Conservation (phyloP, 2,888 invertebrate species). For the Blastobasis adustella region DNA sequence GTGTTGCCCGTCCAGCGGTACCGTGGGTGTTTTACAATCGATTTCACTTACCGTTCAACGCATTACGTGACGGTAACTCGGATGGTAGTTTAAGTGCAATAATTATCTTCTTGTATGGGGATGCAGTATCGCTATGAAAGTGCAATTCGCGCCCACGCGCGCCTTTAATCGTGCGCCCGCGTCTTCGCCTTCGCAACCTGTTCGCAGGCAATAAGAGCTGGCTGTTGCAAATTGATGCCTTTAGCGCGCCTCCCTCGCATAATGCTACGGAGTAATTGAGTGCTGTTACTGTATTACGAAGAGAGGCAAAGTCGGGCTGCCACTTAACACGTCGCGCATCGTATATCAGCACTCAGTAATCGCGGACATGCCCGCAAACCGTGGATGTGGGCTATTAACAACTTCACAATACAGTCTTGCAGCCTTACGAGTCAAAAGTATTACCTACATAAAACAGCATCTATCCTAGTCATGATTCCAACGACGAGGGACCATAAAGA, state of each 20-base stretch:
- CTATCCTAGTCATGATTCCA: too few species aligned
- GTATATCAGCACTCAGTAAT: constrained; percentile 13
- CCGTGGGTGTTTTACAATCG: too few species aligned
- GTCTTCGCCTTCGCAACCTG: constrained; percentile 24
- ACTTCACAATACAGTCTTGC: too few species aligned
- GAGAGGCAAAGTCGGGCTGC: too few species aligned
- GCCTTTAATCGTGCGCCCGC: constrained; percentile 31
- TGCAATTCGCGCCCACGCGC: constrained; percentile 34
- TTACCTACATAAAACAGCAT: too few species aligned
- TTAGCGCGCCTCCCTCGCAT: too few species aligned
- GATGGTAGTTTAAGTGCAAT: constrained; percentile 15
- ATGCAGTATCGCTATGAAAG: constrained; percentile 25
- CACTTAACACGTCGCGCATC: too few species aligned
- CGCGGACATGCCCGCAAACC: constrained; percentile 9
- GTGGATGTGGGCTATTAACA: constrained; percentile 6
- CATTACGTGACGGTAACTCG: neutral
- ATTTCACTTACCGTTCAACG: neutral
- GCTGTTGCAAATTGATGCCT: constrained; percentile 31
- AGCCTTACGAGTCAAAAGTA: too few species aligned
- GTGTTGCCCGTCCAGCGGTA: too few species aligned
- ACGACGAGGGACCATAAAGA: too few species aligned
- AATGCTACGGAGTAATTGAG: too few species aligned
- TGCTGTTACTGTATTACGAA: too few species aligned
- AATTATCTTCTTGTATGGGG: constrained; percentile 13
- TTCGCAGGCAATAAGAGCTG: constrained; percentile 21